Conservation (phyloP, 2,113 vertebrate species). For the Australoheros scitulus region DNA sequence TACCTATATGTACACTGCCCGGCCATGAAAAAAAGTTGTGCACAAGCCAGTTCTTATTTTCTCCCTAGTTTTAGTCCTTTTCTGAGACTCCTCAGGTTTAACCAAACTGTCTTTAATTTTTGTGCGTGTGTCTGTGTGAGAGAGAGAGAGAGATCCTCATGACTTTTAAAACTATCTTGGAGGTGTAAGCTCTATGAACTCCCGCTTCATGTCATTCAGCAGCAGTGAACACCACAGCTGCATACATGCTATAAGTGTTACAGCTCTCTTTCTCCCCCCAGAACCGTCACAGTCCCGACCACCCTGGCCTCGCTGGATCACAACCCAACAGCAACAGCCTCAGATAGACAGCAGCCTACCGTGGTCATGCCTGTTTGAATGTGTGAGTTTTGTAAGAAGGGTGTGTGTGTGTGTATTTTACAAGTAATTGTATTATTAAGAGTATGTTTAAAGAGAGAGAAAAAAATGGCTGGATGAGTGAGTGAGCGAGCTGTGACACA, state of each 20-base stretch:
- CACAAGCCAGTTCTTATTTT: background rate
- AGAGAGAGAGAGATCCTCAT: background rate
- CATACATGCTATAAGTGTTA: background rate
- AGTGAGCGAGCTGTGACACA: conserved; percentile 19
- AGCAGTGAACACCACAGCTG: background rate
- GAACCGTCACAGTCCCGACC: conserved; percentile 97
- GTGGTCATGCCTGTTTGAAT: conserved; percentile 51
- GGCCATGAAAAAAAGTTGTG: background rate
- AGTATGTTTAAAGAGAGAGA: conserved; percentile 41
- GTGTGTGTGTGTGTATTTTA: conserved; percentile 55
- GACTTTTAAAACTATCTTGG: background rate
- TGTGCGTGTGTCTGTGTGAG: background rate
- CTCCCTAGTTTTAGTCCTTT: background rate
- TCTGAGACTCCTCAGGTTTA: background rate
- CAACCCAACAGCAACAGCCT: conserved; percentile 96
- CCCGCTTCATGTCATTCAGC: background rate
- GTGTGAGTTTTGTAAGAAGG: conserved; percentile 57
- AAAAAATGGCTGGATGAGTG: conserved; percentile 15
- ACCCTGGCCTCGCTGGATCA: conserved; percentile 89
- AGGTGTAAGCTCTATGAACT: background rate
- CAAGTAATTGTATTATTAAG: conserved; percentile 66
- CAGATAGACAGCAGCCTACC: conserved; percentile 79
- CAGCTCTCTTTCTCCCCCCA: conserved; percentile 47
- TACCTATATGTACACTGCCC: background rate
- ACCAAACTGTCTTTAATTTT: background rate